phyloP scores from a whole-genome alignment of 2,113 vertebrate species.

The Microtus richardsoni region DNA sequence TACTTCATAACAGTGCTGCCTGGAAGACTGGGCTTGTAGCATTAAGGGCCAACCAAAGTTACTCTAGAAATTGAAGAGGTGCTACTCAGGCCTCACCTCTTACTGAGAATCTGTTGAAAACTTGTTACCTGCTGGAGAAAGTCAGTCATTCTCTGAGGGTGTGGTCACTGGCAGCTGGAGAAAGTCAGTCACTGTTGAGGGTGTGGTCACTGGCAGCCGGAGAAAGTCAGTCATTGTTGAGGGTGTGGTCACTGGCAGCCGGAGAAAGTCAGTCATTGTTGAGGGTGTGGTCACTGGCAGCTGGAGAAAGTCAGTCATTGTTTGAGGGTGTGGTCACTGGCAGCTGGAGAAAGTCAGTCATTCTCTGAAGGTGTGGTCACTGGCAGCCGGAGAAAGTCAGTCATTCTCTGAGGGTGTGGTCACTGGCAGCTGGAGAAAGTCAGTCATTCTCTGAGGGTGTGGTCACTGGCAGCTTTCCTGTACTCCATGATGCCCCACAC shows the following conservation, averaged over 20 bases:
- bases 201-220: neutral
- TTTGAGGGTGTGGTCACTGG: neutral
- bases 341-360: neutral
- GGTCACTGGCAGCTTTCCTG: neutral
- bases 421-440: neutral
- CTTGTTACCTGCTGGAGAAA: neutral
- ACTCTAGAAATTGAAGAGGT: too few species aligned
- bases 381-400: neutral
- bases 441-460: too few species aligned
- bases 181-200: neutral
- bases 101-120: neutral
- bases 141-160: neutral
- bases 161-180: neutral
- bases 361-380: neutral
- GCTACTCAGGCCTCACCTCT: too few species aligned
- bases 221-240: too few species aligned
- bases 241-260: neutral
- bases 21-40: neutral
- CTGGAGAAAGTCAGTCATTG: too few species aligned
- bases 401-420: neutral
- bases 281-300: neutral
- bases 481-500: too few species aligned
- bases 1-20: neutral
- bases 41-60: neutral
- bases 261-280: neutral